Percentiles rank a stretch among this genome's conserved stretches.
These are phyloP conservation scores for Sialia sialis DNA, from an alignment of 2,113 vertebrate genomes.

Conservation along the genomic window DNA sequence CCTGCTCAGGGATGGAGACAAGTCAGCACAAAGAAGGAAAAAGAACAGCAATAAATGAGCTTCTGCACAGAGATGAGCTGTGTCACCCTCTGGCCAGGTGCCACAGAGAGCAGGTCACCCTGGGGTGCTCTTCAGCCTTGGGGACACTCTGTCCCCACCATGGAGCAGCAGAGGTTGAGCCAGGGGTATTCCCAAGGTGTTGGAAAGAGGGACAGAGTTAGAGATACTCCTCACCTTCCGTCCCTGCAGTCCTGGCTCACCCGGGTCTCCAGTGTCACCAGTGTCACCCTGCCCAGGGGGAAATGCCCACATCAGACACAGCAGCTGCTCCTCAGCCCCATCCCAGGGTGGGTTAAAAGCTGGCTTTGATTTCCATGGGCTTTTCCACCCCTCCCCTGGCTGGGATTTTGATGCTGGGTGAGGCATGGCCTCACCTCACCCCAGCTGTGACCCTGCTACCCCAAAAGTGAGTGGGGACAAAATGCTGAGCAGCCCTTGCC, in stretches of 20 bases:
- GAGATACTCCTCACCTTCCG: slow-evolving; percentile 70
- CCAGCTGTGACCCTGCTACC: accelerated
- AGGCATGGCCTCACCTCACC: accelerated
- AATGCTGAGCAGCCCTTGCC: neutral
- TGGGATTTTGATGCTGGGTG: neutral
- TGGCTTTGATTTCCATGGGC: neutral
- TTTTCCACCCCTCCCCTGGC: neutral
- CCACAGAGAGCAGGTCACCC: neutral
- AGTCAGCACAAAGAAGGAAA: neutral
- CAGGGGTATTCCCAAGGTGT: accelerated
- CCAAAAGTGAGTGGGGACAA: neutral
- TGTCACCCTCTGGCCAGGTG: neutral
- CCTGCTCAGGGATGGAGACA: slow-evolving; percentile 60
- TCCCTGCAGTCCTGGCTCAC: slow-evolving; percentile 73
- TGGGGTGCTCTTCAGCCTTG: neutral
- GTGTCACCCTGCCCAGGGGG: slow-evolving; percentile 34
- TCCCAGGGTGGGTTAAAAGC: neutral
- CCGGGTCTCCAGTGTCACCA: slow-evolving; percentile 69
- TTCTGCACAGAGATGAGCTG: accelerated
- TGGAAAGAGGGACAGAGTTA: neutral
- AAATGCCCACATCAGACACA: neutral
- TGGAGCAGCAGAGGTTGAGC: neutral
- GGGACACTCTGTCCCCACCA: neutral
- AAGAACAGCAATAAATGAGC: neutral
- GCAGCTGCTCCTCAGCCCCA: neutral